phyloP scores from a whole-genome alignment of 2,888 invertebrate species.

The Eristalis tenax region DNA sequence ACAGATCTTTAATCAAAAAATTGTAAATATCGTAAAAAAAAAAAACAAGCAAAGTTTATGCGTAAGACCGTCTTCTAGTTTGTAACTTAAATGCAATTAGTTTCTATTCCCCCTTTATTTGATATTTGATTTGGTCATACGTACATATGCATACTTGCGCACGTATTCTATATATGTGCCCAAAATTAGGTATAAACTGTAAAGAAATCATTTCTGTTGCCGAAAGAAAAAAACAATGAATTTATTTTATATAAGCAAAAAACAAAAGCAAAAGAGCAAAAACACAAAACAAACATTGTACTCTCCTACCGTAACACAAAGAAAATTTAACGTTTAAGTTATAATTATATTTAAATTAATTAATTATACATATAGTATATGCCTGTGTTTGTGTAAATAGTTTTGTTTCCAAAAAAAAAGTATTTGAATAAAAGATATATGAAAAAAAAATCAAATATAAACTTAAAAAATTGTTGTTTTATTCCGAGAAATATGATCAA shows the following conservation, averaged over 20 bases:
- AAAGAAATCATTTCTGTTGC: constrained; percentile 77
- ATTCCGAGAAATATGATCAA: constrained; percentile 26
- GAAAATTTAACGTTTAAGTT: constrained; percentile 54
- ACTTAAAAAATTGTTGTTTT: constrained; percentile 55
- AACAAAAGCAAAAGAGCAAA: too few species aligned
- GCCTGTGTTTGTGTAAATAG: constrained; percentile 67
- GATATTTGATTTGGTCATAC: constrained; percentile 4
- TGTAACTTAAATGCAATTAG: constrained; percentile 9
- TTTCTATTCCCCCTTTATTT: constrained; percentile 1
- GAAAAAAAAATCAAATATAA: constrained; percentile 44
- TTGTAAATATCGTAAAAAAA: constrained; percentile 33
- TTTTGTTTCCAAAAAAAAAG: constrained; percentile 49
- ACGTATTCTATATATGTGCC: too few species aligned
- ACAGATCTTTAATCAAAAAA: constrained; percentile 47
- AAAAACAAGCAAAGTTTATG: constrained; percentile 11
- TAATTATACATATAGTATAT: constrained; percentile 38
- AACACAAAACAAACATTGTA: constrained; percentile 37
- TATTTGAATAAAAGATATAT: constrained; percentile 41
- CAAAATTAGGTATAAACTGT: constrained; percentile 65
- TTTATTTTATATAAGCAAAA: constrained; percentile 55
- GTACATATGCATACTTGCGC: neutral
- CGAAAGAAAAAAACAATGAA: constrained; percentile 61
- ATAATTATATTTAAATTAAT: constrained; percentile 45
- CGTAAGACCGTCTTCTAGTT: constrained; percentile 10
- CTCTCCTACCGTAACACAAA: constrained; percentile 35